These are phyloP conservation scores for Coptodon bakossiorum DNA, from an alignment of 2,113 vertebrate species.

Conservation along the genomic window DNA sequence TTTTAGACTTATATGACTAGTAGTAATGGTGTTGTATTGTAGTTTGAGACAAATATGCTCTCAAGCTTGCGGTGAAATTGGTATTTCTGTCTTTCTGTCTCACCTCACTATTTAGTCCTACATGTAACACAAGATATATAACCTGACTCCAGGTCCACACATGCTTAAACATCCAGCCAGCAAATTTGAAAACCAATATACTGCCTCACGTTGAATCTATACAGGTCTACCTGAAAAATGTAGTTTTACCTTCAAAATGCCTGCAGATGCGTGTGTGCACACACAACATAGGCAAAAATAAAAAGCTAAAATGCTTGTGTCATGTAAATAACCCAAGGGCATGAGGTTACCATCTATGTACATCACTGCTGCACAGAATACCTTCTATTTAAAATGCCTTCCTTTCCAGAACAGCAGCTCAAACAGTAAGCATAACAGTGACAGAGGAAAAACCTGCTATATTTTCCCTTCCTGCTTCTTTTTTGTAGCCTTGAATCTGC, in stretches of 20 bases:
- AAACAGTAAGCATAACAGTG: neutral
- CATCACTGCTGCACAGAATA: neutral
- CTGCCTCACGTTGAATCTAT: neutral
- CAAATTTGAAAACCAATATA: neutral
- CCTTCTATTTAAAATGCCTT: neutral
- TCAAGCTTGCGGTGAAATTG: accelerated
- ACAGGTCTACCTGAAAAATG: neutral
- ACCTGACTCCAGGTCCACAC: neutral
- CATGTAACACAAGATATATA: neutral
- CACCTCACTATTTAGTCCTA: neutral
- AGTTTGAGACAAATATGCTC: neutral
- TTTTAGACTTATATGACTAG: neutral
- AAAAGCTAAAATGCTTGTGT: neutral
- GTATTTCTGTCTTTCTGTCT: neutral
- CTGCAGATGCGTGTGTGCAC: neutral
- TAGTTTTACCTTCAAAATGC: neutral
- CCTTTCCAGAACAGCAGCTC: neutral
- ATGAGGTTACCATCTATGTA: neutral
- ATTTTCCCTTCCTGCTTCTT: neutral
- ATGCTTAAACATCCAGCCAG: neutral
- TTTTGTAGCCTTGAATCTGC: neutral
- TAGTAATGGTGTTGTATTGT: neutral
- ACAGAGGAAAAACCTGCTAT: neutral
- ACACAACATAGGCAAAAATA: neutral
- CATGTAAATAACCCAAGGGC: neutral